Evolutionary conservation across 2,113 vertebrate genomes (phyloP), one percentile per base, ranked within the genome.

Genomic region (Agelaius tricolor): DNA sequence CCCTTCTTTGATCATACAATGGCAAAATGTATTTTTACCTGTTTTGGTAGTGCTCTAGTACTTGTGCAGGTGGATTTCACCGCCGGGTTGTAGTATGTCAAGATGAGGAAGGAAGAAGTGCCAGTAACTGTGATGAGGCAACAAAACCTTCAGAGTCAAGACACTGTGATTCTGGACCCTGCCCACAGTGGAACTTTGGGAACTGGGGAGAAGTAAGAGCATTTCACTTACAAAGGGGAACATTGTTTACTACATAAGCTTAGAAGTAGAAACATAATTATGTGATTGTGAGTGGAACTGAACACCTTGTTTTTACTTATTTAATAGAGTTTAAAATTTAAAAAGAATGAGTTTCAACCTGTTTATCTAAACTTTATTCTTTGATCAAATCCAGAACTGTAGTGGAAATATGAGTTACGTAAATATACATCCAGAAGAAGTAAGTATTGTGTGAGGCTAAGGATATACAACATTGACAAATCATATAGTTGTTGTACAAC

Each of bases 1-100:
- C 19, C 12, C 66, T 86, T 93, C 85, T 51, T 51, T 85, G 49
- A 47, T 68, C 27, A 22, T 73, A 20, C 33, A 73, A 54, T 84
- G 65, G 49, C 80, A 51, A 90, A 74, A 63, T 12, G 3, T 85
- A 13, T 86, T 18, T 89, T 74, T 94, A 44, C 78, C 30, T 96
- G 49, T 93, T 91, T 92, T 84, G 35, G 33, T 97, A 99, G 99
- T 99, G 99, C 87, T 99, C 99, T 90, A 99, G 98, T 95, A 99
- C 99, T 63, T 99, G 99, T 89, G 98, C 98, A 19, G 98, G 98
- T 47, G 99, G 99, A 71, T 98, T 99, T 94, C 99, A 99, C 84
- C 98, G 61, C n/a, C 97, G 99, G 43, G 99, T 98, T 81, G 99
- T 99, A 66, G 99, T 99, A 58, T 99, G 99, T 95, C 99, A 99